Evolutionary conservation across 2,113 vertebrate genomes (phyloP), one percentile per base, ranked within the genome.

Genomic region (Merops nubicus): DNA sequence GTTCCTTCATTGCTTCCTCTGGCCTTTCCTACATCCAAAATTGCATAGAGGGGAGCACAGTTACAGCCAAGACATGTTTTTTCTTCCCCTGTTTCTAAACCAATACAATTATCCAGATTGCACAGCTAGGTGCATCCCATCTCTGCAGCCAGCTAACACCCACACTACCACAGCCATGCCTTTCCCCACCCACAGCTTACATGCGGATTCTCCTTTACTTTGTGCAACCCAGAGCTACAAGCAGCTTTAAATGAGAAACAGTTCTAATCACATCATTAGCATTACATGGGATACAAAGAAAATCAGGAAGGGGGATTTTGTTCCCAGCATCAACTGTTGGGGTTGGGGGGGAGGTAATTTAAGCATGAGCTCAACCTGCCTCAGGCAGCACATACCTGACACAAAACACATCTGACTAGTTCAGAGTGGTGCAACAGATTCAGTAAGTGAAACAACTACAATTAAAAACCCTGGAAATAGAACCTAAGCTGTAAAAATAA

Each of bases 341-440:
- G 7, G n/a, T 7, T 11, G 34, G 36, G 5, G 6, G 4, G 20
- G 36, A 38, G 36, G 8, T 26, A 7, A 72, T 50, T 60, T 43
- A 48, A 48, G 68, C 36, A 22, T 8, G 29, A 86, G 42, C 25
- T 63, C 53, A 51, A 6, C 29, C 70, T 40, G 40, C 45, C 29
- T 45, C 42, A 86, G 42, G 1, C 0, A 1, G 26, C 1, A 3
- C 10, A 17, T 12, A 13, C 11, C 9, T 86, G 60, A 56, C 59
- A 51, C 28, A 56, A 53, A 56, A 62, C 34, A 38, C 33, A 31
- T 17, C 25, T 5, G 11, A 82, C 25, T 14, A 20, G 25, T n/a
- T 56, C 47, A 36, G 67, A 68, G 36, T 0, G 0, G 34, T 20
- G 29, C 51, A 62, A 60, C 6, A 40, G 15, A 83, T 34, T 62